Percentiles rank a stretch among this genome's conserved stretches.
phyloP scores from a whole-genome alignment of 2,797 vertebrate genomes.

The Eupleurogrammus muticus region DNA sequence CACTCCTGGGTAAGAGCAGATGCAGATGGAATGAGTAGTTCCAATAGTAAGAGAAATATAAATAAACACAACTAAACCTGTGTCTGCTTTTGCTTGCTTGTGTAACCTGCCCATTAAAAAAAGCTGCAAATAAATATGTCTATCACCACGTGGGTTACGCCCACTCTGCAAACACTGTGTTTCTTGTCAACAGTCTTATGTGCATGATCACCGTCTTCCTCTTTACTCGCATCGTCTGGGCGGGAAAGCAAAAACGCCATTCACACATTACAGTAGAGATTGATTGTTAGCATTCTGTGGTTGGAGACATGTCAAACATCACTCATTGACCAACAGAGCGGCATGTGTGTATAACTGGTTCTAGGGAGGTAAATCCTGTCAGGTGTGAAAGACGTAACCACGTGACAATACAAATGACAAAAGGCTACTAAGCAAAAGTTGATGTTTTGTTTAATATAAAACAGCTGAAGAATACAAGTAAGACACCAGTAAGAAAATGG shows the following conservation, averaged over 20 bases:
- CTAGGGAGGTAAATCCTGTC: constrained; percentile 48
- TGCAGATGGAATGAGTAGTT: too few species aligned
- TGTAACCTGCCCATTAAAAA: constrained; percentile 5
- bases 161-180: neutral
- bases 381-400: constrained; percentile 4
- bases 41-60: too few species aligned
- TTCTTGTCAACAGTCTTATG: neutral
- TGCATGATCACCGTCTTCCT: neutral
- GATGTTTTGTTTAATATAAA: too few species aligned
- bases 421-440: too few species aligned
- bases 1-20: too few species aligned
- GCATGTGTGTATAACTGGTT: constrained; percentile 36
- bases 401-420: neutral
- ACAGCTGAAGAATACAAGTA: too few species aligned
- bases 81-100: neutral
- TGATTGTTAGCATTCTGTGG: constrained; percentile 8
- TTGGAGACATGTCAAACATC: neutral
- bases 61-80: neutral
- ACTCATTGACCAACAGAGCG: neutral
- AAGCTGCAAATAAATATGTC: neutral
- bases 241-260: neutral
- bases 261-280: neutral
- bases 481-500: too few species aligned
- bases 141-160: neutral
- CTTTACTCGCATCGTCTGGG: too few species aligned